phyloP scores from a whole-genome alignment of 1,140 invertebrate genomes.

The Solenopsis invicta region DNA sequence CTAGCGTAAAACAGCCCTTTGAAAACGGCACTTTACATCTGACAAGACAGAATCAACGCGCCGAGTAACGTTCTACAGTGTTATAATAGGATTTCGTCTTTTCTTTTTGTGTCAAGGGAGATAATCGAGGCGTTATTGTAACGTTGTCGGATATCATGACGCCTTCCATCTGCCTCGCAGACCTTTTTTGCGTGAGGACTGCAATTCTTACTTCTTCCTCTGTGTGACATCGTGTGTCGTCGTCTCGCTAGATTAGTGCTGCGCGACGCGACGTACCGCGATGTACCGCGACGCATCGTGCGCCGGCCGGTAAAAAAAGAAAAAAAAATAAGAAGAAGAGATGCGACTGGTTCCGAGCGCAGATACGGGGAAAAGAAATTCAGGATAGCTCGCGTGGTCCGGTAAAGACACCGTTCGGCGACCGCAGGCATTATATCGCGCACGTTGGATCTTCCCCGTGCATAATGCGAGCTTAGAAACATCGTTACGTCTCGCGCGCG shows the following conservation, averaged over 20 bases:
- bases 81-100: not conserved
- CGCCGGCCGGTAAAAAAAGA: not conserved
- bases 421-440: slow-evolving; percentile 46
- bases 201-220: not conserved
- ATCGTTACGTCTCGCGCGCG: slow-evolving; percentile 39
- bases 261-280: slow-evolving; percentile 13
- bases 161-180: not conserved
- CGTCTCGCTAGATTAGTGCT: slow-evolving; percentile 42
- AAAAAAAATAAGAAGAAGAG: not conserved
- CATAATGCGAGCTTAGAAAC: slow-evolving; percentile 36
- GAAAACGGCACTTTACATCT: not conserved
- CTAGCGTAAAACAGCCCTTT: not conserved
- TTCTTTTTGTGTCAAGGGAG: not conserved
- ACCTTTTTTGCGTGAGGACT: not conserved
- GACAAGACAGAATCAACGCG: not conserved
- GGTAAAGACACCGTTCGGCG: slow-evolving; percentile 40
- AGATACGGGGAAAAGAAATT: slow-evolving; percentile 5
- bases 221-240: not conserved
- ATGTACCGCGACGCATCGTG: no score
- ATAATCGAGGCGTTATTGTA: not conserved
- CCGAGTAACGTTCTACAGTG: not conserved
- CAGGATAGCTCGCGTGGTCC: slow-evolving; percentile 22
- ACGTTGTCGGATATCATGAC: slow-evolving; percentile 11
- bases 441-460: slow-evolving; percentile 15
- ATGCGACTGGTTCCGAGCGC: not conserved